Evolutionary conservation across 2,113 vertebrate species (phyloP).

Genomic region (Camarhynchus parvulus): DNA sequence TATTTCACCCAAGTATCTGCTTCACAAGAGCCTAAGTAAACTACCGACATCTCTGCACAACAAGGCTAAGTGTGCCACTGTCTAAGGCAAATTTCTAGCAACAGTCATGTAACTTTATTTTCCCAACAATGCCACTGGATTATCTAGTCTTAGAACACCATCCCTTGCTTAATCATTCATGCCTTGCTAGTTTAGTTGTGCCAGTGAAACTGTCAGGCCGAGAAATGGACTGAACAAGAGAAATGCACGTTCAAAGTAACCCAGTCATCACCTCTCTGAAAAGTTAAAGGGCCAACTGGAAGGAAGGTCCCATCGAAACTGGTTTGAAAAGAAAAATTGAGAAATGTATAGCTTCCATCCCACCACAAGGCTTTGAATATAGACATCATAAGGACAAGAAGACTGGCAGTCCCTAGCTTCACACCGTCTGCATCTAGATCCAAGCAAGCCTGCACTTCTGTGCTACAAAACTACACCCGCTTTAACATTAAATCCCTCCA

Average conservation of each 20-base stretch:
- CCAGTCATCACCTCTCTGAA: background rate
- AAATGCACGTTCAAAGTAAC: accelerated
- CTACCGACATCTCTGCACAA: background rate
- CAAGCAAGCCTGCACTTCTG: background rate
- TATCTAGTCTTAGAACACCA: background rate
- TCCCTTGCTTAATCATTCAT: background rate
- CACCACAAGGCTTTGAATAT: accelerated
- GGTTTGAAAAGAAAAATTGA: background rate
- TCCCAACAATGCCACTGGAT: background rate
- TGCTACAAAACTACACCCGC: background rate
- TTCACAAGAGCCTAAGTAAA: background rate
- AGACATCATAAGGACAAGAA: background rate
- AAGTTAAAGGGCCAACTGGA: background rate
- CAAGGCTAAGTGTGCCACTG: background rate
- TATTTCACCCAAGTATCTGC: background rate
- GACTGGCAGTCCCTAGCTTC: background rate
- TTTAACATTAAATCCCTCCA: background rate
- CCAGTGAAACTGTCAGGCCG: background rate
- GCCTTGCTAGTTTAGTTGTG: background rate
- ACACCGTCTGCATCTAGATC: background rate
- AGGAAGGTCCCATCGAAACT: background rate
- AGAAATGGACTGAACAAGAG: background rate
- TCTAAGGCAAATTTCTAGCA: background rate
- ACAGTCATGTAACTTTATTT: background rate
- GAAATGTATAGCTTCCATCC: background rate